Evolutionary conservation across 2,113 vertebrate species (phyloP), one percentile per base, ranked within the genome.

Genomic region (Grammomys surdaster): DNA sequence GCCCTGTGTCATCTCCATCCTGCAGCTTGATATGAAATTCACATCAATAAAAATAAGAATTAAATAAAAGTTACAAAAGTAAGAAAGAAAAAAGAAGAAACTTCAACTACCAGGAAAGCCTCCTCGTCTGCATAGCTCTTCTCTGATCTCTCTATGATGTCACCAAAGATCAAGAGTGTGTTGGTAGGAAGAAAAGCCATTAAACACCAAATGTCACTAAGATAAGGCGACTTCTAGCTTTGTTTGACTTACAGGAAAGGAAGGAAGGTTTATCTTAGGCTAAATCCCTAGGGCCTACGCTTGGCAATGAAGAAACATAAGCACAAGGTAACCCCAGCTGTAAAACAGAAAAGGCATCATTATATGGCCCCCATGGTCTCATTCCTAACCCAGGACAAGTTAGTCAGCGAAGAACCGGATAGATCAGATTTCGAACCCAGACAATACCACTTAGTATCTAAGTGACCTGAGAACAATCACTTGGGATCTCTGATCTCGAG

Each of bases 171-270:
- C 19, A 40, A 78, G 56, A n/a, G 9, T 12, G 33, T 7, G 14
- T 7, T 0, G 54, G 19, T 8, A 69, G 73, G 67, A 60, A 5
- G 0, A 0, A 5, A 1, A 10, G 40, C 24, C 3, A 0, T 88
- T 63, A 56, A 92, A 58, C 13, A 28, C 54, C 7, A 43, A 86
- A 28, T 13, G 7, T 19, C 16, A 51, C 20, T 36, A 22, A 9
- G 8, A 36, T 17, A 51, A 43, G 14, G 56, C 0, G 4, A 20
- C 22, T 80, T 19, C 54, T 60, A 31, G 16, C 58, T 86, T 28
- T 75, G 31, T 6, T 0, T 8, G 65, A 92, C 0, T 46, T 20
- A 36, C 70, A 58, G 51, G 24, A 46, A 92, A 58, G 63, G 60
- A 78, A 54, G 16, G 28, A 84, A 43, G 70, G 65, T 0, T 31